Base-by-base conservation (phyloP, 2,797 vertebrate species). In the Miichthys miiuy region DNA sequence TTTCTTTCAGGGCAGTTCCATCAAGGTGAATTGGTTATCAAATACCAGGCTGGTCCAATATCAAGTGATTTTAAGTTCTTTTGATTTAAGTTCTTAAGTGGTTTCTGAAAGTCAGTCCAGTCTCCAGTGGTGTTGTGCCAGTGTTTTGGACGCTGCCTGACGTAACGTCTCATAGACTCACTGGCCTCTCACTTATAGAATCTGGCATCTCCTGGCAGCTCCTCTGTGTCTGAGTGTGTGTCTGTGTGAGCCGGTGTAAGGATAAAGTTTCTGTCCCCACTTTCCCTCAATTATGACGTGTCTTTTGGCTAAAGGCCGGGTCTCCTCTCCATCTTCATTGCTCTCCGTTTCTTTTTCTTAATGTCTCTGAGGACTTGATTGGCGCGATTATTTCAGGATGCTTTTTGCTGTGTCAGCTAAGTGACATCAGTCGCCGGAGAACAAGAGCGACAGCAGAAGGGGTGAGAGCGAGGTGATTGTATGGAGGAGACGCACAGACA, bases 391-490 rank as follows among this genome's bases (percentile, higher is more conserved):
- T 80, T 85, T 64, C 47, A 21, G 14, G 21, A 20, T 25, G 14
- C n/a, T 89, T 92, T 87, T 87, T 91, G 94, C 94, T 93, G 87
- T 79, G 83, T 93, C 93, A 94, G 94, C 94, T 78, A 82, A 92
- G 89, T 95, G 94, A 94, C 93, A 94, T 95, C 93, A 94, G 88
- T 87, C 51, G 77, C 72, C 21, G 58, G 18, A 79, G 81, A 83
- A 78, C 47, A 75, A 79, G 75, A 61, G 80, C 54, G 79, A 48
- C 46, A 11, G 72, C 23, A 68, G 65, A 47, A 44, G 67, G 55
- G 76, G 65, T 38, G 74, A 70, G 27, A 47, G 82, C 5, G 74
- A 77, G 84, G 82, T 69, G 80, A 87, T 70, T 79, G 81, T 41
- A 64, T 30, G 51, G 73, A 68, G 68, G 75, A 71, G 56, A 64